Percentiles rank a stretch among this genome's conserved stretches.
Conservation (phyloP, 2,113 vertebrate genomes). For the Arothron firmamentum region DNA sequence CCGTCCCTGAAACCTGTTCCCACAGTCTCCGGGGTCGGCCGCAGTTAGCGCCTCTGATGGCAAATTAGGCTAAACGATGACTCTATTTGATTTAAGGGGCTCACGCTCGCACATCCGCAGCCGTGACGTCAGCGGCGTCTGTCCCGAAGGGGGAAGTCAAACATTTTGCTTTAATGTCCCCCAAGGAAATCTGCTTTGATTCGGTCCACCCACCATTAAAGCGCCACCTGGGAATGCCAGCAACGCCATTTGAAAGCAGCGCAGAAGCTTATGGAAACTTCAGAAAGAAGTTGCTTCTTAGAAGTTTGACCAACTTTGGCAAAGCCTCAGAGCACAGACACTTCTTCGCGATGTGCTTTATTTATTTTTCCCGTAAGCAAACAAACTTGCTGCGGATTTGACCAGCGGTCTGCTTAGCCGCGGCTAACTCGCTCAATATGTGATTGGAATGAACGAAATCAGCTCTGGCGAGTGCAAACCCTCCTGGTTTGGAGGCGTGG, state of each 20-base stretch:
- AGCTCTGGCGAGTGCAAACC: slow-evolving; percentile 32
- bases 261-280: slow-evolving; percentile 39
- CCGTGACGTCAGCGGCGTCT: slow-evolving; percentile 55
- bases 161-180: slow-evolving; percentile 61
- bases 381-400: slow-evolving; percentile 8
- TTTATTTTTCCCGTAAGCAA: slow-evolving; percentile 1
- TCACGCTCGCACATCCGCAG: slow-evolving; percentile 31
- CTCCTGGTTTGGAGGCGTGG: slow-evolving; percentile 10
- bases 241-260: slow-evolving; percentile 31
- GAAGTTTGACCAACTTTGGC: slow-evolving; percentile 41
- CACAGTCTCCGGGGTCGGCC: slow-evolving; percentile 62
- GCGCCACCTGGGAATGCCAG: slow-evolving; percentile 54
- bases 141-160: slow-evolving; percentile 48
- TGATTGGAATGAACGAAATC: slow-evolving; percentile 27
- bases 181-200: slow-evolving; percentile 53
- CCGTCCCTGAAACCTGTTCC: slow-evolving; percentile 23
- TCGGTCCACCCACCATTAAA: slow-evolving; percentile 50
- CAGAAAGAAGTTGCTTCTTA: slow-evolving; percentile 35
- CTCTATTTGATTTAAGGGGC: slow-evolving; percentile 69
- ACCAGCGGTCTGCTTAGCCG: slow-evolving; percentile 24
- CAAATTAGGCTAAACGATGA: slow-evolving; percentile 73
- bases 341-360: slow-evolving; percentile 9
- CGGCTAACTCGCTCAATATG: not conserved
- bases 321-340: slow-evolving; percentile 27
- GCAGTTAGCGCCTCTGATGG: slow-evolving; percentile 72